Percentiles rank a stretch among this genome's conserved stretches.
These are phyloP conservation scores for Varanus komodoensis DNA, from an alignment of 2,113 vertebrate genomes.

Conservation along the genomic window DNA sequence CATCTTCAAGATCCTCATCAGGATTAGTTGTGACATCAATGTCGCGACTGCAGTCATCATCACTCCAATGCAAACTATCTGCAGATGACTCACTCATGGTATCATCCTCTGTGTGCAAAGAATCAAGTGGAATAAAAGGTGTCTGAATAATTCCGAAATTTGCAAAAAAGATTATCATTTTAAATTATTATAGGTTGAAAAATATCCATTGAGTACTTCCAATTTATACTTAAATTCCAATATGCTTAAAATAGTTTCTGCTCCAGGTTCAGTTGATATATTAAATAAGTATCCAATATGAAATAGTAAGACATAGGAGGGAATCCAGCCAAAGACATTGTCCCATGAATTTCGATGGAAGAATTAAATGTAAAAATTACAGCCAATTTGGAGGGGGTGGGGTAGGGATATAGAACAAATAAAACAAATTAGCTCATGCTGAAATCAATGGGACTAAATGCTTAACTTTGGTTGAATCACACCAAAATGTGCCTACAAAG, in stretches of 20 bases:
- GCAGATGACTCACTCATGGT: conserved; percentile 91
- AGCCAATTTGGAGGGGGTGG: background rate
- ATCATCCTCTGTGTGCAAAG: conserved; percentile 84
- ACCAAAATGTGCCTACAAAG: background rate
- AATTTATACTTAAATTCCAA: conserved; percentile 7
- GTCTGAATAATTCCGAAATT: conserved; percentile 7
- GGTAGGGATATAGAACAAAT: background rate
- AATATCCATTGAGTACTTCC: conserved; percentile 3
- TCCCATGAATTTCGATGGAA: background rate
- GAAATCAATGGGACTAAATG: background rate
- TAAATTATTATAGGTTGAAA: background rate
- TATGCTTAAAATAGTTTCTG: background rate
- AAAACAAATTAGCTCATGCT: background rate
- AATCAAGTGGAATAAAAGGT: conserved; percentile 42
- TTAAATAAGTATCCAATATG: background rate
- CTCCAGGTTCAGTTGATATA: background rate
- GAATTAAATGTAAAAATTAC: background rate
- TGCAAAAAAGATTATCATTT: background rate
- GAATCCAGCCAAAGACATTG: background rate
- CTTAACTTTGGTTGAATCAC: too few species aligned
- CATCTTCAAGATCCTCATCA: conserved; percentile 80
- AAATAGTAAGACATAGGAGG: background rate
- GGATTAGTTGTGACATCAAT: conserved; percentile 86
- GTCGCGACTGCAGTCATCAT: conserved; percentile 89
- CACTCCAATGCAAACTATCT: conserved; percentile 92